These are phyloP conservation scores for Autographa pulchrina DNA, from an alignment of 2,888 invertebrate genomes.

Conservation along the genomic window DNA sequence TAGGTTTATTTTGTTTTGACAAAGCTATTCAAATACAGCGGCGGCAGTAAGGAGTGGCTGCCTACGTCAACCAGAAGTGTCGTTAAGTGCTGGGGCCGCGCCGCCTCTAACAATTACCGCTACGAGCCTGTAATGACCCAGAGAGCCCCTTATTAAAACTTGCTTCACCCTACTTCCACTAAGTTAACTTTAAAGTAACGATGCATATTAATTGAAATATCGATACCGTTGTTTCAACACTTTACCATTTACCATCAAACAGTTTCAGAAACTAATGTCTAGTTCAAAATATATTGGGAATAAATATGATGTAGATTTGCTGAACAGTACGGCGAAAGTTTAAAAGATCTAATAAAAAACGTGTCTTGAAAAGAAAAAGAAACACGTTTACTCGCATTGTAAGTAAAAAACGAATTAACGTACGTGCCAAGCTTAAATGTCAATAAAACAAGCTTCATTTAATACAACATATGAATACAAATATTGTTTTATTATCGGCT, in stretches of 20 bases:
- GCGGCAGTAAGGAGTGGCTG: conserved; percentile 67
- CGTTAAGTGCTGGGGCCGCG: conserved; percentile 76
- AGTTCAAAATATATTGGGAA: too few relatives aligned
- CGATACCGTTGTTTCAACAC: conserved; percentile 73
- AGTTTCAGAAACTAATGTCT: conserved; percentile 37
- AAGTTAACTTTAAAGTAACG: conserved; percentile 82
- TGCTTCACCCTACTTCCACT: conserved; percentile 77
- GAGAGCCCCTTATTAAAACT: conserved; percentile 86
- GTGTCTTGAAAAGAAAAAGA: conserved; percentile 20
- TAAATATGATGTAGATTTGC: background rate
- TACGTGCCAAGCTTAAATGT: conserved; percentile 43
- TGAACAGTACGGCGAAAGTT: background rate
- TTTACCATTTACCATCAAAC: conserved; percentile 56
- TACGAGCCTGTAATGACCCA: conserved; percentile 83
- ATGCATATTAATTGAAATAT: conserved; percentile 83
- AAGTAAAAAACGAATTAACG: conserved; percentile 46
- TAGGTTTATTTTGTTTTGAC: conserved; percentile 61
- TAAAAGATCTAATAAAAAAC: conserved; percentile 10
- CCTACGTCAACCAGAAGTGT: conserved; percentile 77
- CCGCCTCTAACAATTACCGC: conserved; percentile 81
- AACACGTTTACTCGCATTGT: conserved; percentile 10
- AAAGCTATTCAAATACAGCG: conserved; percentile 70
- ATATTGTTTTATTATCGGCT: conserved; percentile 59
- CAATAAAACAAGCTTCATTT: conserved; percentile 53
- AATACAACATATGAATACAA: conserved; percentile 55